Evolutionary conservation across 2,888 invertebrate genomes (phyloP), one percentile per base, ranked within the genome.

Genomic region (Chloroclystis v-ata): DNA sequence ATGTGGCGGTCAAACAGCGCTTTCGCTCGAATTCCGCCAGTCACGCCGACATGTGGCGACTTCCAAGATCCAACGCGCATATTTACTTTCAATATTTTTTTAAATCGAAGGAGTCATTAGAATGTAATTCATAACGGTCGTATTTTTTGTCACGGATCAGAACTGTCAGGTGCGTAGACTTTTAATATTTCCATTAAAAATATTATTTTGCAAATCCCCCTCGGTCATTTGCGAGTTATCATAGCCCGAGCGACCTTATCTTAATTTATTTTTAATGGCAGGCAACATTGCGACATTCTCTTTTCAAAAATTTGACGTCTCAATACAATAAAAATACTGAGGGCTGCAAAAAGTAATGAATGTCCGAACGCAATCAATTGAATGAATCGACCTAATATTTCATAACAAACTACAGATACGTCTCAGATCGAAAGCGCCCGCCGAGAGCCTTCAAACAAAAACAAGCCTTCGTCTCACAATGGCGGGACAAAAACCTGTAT

Each of bases 31-130:
- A 53, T 52, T 54, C 61, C 68, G 85, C 86, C 78, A 86, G 86
- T 86, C 86, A 86, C 70, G 60, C 45, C 76, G 78, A 79, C 86
- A 86, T 85, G 80, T 82, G 86, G 76, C 75, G 72, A 74, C 78
- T 68, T 13, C 65, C 69, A 67, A 79, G 76, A 78, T 77, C 71
- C 68, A 69, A 67, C 66, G 63, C 68, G 69, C 69, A 65, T 76
- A 66, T 79, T 75, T 78, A 70, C 73, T 77, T 78, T 77, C 73
- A 63, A 67, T 65, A 64, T 66, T 65, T 71, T 74, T 70, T 4
- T 74, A 67, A 76, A 77, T 78, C 76, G 73, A 73, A 71, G 67
- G 68, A 73, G 75, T 81, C 81, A 81, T 82, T 83, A 84, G 78
- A 78, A 74, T 70, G 79, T 82, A 79, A 78, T 69, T 78, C 72